Percentiles rank a stretch among this genome's conserved stretches.
These are phyloP conservation scores for Pollimyrus isidori DNA, from an alignment of 2,113 vertebrate species.

Conservation along the genomic window DNA sequence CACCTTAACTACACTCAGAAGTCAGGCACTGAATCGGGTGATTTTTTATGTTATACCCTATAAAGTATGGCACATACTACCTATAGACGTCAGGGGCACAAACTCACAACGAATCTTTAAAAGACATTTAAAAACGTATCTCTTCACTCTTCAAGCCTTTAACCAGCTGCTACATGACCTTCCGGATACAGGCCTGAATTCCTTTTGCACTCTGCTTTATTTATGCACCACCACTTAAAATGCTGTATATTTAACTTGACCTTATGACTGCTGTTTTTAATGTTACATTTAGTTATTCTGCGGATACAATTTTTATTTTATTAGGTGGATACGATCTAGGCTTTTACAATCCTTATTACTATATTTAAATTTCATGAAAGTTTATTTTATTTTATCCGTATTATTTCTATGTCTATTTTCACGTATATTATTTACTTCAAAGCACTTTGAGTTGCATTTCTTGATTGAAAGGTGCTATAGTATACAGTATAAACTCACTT, in stretches of 20 bases:
- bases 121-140: not conserved
- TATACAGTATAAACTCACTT: slow-evolving; percentile 42
- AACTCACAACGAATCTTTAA: not conserved
- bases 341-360: not conserved
- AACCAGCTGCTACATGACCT: not conserved
- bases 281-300: not conserved
- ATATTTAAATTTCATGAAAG: not conserved
- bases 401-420: not conserved
- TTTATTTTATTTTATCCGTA: not conserved
- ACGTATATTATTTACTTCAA: not conserved
- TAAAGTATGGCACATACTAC: not conserved
- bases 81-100: not conserved
- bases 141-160: not conserved
- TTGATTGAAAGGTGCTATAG: not conserved
- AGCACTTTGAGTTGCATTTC: not conserved
- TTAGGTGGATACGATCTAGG: not conserved
- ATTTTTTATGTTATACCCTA: not conserved
- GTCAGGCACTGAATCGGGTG: not conserved
- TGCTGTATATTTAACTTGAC: not conserved
- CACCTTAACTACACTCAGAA: not conserved
- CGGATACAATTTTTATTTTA: not conserved
- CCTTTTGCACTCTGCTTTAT: not conserved
- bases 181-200: not conserved
- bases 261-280: not conserved
- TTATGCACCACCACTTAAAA: not conserved